Evolutionary conservation across 2,888 invertebrate genomes (phyloP).

Genomic region (Pseudococcus longispinus): DNA sequence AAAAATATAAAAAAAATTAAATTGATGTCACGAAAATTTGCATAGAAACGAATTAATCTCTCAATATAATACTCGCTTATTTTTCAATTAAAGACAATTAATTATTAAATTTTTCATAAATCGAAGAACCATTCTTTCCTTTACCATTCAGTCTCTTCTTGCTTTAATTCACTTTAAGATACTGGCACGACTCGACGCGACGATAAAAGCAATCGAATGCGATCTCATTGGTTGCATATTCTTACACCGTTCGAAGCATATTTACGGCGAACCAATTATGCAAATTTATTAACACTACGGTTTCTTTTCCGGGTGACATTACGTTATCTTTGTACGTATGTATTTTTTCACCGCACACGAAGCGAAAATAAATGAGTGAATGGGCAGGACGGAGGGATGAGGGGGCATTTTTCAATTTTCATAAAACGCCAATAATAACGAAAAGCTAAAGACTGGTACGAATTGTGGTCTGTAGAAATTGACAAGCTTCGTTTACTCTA

Average conservation of each 20-base stretch:
- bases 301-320: neutral
- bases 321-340: no score
- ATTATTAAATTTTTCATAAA: no score
- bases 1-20: no score
- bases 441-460: neutral
- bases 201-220: neutral
- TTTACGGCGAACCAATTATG: neutral
- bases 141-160: no score
- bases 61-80: no score
- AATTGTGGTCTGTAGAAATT: neutral
- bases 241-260: neutral
- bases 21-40: no score
- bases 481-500: conserved; percentile 7
- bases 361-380: neutral
- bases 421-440: neutral
- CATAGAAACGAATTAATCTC: no score
- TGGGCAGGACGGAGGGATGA: neutral
- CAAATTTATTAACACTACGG: neutral
- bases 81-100: no score
- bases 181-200: neutral
- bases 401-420: neutral
- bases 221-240: neutral
- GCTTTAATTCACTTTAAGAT: no score
- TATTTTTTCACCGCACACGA: neutral
- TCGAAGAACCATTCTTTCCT: no score